Evolutionary conservation across 2,113 vertebrate species (phyloP), one percentile per base, ranked within the genome.

Genomic region (Ursus arctos): DNA sequence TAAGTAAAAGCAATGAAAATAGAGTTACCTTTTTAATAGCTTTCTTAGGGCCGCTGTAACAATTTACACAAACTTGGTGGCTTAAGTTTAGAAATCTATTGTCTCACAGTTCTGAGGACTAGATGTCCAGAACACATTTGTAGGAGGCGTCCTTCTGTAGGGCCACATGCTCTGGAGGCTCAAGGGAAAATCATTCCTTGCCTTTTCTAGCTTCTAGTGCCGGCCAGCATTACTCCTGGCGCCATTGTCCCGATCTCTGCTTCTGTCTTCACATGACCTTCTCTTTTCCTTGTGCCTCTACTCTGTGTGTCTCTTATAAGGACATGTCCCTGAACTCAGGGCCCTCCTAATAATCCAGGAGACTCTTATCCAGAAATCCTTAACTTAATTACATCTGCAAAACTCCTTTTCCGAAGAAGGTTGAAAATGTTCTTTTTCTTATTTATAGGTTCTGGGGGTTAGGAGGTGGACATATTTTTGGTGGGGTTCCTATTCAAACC

Each of bases 111-210:
- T 89, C 36, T 9, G 36, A 83, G 71, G 7, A n/a, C 1, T 51
- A 24, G 1, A 57, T 2, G 12, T 36, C 31, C 6, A 2, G 51
- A 84, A 57, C 6, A 77, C 43, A 49, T 28, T 47, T 8, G 13
- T 47, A 76, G 15, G n/a, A 9, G 19, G 21, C 21, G 31, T 4
- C 12, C 16, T 7, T 3, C 9, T 21, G 6, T 2, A 43, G 57
- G 19, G 16, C 3, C 2, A 4, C 0, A 0, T 9, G 2, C 9
- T 2, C 21, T 0, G 0, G 11, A 40, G 18, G 11, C 7, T 51
- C 36, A 1, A 7, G 2, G 36, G 11, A 33, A 19, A 59, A 13
- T 7, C 8, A 1, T 15, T 31, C 59, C 67, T 59, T 18, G 74
- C 14, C 36, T 55, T 40, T 22, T 18, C 13, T 28, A n/a, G 51